Base-by-base conservation (phyloP, 2,113 vertebrate species). In the Orcinus orca region DNA sequence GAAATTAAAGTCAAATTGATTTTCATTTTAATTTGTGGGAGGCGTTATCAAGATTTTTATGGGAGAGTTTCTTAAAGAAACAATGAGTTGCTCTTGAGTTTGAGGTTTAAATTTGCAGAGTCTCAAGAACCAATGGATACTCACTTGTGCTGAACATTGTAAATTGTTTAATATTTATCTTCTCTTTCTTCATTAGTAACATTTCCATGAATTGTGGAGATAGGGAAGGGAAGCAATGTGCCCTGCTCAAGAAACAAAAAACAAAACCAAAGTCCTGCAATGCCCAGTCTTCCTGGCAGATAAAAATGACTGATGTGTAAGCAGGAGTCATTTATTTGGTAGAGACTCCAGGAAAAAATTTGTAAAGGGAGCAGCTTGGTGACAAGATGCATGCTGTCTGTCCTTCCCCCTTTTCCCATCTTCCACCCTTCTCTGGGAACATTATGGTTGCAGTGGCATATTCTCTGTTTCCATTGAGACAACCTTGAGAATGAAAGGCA, bases 21-120 rank as follows among this genome's bases (percentile, higher is more conserved):
- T 97, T 96, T 92, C 65, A 76, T 55, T 98, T 73, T 97, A 93
- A 83, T 96, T 96, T 98, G 60, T 97, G 41, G 53, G 53, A 97
- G 33, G 20, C 3, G 25, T 93, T 96, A 91, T 63, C 70, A 90
- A 89, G 18, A 89, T 36, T 84, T 92, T 97, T 68, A 12, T 31
- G 38, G 18, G 15, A n/a, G 94, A 62, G 11, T 93, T 93, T 96
- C 18, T 85, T 73, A 41, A 90, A 89, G 25, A 47, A 96, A 92
- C 29, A 74, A 18, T 25, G 14, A 89, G 62, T 87, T 26, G 12
- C 17, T 50, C 20, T 95, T 33, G 47, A 81, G 25, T 55, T 89
- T 76, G 53, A 67, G 26, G 58, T 79, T 81, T 91, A 92, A 60
- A 20, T 86, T 83, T 63, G 5, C 1, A n/a, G 38, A 71, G 15